Conservation (phyloP, 2,797 vertebrate genomes). For the Denticeps clupeoides region DNA sequence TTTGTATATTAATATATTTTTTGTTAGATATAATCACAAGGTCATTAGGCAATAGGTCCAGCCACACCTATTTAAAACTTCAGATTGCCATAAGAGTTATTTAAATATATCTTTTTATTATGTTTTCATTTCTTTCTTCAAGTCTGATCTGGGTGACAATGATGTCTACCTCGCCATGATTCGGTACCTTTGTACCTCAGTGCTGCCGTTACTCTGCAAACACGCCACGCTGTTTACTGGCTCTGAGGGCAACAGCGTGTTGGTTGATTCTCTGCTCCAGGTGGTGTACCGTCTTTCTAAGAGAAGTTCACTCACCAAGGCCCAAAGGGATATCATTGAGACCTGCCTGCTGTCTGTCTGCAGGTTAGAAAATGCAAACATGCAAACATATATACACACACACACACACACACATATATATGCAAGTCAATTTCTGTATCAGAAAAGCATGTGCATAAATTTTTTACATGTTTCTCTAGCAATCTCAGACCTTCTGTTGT, state of each 20-base stretch:
- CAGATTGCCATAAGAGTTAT: too few species aligned
- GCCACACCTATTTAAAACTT: too few species aligned
- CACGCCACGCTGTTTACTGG: constrained; percentile 73
- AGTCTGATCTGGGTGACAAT: constrained; percentile 79
- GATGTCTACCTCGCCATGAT: constrained; percentile 94
- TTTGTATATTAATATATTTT: too few species aligned
- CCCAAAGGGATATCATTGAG: constrained; percentile 82
- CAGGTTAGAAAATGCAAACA: constrained; percentile 55
- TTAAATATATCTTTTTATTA: too few species aligned
- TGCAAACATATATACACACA: background rate
- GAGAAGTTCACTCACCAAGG: constrained; percentile 82
- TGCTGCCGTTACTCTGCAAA: constrained; percentile 79
- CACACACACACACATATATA: too few species aligned
- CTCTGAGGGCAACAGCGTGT: constrained; percentile 63
- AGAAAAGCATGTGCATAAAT: too few species aligned
- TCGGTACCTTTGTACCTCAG: constrained; percentile 80
- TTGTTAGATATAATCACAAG: too few species aligned
- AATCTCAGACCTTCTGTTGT: constrained; percentile 79
- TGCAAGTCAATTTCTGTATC: too few species aligned
- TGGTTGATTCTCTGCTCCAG: constrained; percentile 77
- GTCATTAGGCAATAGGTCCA: too few species aligned
- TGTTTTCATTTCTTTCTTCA: constrained; percentile 12
- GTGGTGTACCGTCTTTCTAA: constrained; percentile 79
- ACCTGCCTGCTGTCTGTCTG: constrained; percentile 81
- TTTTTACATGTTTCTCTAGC: constrained; percentile 40